Evolutionary conservation across 2,888 invertebrate species (phyloP).

Genomic region (Conus canariensis): DNA sequence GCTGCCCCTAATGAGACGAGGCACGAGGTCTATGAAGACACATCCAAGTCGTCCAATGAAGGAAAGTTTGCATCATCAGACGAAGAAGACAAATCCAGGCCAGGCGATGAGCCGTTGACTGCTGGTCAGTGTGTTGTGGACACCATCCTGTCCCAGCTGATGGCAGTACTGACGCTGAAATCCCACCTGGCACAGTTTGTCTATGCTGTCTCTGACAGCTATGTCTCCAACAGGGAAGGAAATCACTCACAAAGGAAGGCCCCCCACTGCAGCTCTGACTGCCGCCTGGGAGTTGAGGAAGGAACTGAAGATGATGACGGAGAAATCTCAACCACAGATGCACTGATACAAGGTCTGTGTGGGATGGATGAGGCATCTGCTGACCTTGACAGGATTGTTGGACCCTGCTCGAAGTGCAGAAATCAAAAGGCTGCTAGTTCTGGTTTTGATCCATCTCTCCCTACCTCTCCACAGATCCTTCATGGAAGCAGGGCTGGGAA

Average conservation of each 20-base stretch:
- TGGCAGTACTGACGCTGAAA: constrained; percentile 60
- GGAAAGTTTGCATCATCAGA: neutral
- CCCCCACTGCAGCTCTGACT: neutral
- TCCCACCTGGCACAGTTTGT: constrained; percentile 58
- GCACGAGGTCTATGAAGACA: neutral
- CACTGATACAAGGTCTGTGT: neutral
- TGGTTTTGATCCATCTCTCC: neutral
- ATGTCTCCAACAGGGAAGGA: neutral
- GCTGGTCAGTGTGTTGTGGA: constrained; percentile 39
- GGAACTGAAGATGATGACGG: neutral
- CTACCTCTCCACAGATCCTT: neutral
- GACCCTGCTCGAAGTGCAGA: neutral
- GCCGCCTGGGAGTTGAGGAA: neutral
- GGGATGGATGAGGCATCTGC: constrained; percentile 17
- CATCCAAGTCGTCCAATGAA: too few relatives aligned
- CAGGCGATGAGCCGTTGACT: neutral
- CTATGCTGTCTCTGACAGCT: constrained; percentile 49
- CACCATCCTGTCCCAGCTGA: constrained; percentile 56
- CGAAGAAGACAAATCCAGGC: neutral
- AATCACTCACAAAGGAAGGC: constrained; percentile 7
- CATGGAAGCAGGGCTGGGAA: neutral
- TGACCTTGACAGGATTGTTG: neutral
- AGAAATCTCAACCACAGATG: neutral
- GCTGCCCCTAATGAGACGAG: neutral
- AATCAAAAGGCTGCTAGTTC: neutral